phyloP scores from a whole-genome alignment of 2,113 vertebrate species.

The Sebastes schlegelii region DNA sequence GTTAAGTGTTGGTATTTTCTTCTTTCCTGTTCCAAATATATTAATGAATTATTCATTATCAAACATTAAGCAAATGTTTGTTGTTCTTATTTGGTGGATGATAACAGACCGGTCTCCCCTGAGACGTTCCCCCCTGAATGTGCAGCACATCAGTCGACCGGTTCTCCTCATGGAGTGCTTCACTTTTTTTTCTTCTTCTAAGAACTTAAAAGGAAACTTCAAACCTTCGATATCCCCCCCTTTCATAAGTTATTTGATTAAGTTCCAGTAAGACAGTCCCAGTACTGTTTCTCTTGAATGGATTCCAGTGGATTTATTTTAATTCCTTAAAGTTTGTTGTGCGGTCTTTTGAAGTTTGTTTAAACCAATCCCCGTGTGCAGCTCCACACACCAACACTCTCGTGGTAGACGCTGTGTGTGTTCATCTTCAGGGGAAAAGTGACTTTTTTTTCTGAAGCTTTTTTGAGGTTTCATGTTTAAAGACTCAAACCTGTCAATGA shows the following conservation, averaged over 20 bases:
- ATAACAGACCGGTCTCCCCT: background rate
- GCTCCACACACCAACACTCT: background rate
- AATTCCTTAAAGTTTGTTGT: slow-evolving; percentile 42
- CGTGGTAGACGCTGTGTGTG: slow-evolving; percentile 32
- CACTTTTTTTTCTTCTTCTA: background rate
- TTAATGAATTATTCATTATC: background rate
- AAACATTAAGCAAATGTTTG: background rate
- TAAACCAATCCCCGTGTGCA: slow-evolving; percentile 6
- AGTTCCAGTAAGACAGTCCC: slow-evolving; percentile 38
- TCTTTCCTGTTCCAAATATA: background rate
- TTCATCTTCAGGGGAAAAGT: background rate
- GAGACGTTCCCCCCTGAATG: background rate
- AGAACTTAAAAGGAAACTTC: slow-evolving; percentile 26
- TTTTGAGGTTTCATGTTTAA: background rate
- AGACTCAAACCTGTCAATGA: background rate
- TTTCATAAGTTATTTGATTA: slow-evolving; percentile 19
- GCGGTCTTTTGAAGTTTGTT: slow-evolving; percentile 44
- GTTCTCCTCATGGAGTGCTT: background rate
- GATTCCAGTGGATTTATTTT: slow-evolving; percentile 49
- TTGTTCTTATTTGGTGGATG: background rate
- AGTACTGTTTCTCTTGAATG: slow-evolving; percentile 28
- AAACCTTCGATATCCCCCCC: background rate
- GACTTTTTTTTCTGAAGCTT: slow-evolving; percentile 1
- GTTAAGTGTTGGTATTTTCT: background rate
- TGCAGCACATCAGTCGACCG: slow-evolving; percentile 2